Evolutionary conservation across 2,113 vertebrate genomes (phyloP), one percentile per base, ranked within the genome.

Genomic region (Pogona vitticeps): DNA sequence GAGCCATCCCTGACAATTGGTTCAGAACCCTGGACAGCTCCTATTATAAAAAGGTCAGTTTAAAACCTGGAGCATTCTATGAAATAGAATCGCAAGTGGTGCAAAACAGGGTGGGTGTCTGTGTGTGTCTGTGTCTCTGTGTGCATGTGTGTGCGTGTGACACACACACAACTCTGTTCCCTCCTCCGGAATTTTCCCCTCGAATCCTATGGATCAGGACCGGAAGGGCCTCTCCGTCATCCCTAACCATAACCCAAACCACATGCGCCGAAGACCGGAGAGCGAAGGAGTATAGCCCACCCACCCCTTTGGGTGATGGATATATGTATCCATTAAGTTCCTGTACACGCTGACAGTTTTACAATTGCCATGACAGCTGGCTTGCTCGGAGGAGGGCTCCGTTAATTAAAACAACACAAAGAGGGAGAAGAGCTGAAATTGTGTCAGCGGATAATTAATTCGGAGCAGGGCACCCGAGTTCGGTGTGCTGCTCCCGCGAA

Each of bases 391-490:
- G 96, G 96, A 97, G 96, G 96, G 94, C 96, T 96, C 94, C 88
- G 94, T 96, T 97, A 96, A 97, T 97, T 97, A 97, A 96, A 97
- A 95, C 90, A 96, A 91, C 95, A 95, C 91, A 94, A 96, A 96
- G 92, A 93, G 92, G 96, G 92, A 95, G 91, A 95, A 91, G 83
- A 90, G 88, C 0, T n/a, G 1, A 88, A 95, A 95, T 94, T 89
- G 85, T 95, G 94, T 96, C 94, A 94, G 95, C 28, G 9, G 93
- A 94, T 97, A 97, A 97, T 97, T 95, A 96, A 96, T 94, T 93
- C 92, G 78, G 93, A 94, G 91, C 89, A 93, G 94, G 92, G 91
- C 94, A 92, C 80, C n/a, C 80, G 90, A 91, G 94, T 68, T 31
- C 81, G 92, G 91, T 6, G 1, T n/a, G 42, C 92, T 0, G 89